Conservation (phyloP, 1,140 invertebrate genomes). For the Aphidius gifuensis region DNA sequence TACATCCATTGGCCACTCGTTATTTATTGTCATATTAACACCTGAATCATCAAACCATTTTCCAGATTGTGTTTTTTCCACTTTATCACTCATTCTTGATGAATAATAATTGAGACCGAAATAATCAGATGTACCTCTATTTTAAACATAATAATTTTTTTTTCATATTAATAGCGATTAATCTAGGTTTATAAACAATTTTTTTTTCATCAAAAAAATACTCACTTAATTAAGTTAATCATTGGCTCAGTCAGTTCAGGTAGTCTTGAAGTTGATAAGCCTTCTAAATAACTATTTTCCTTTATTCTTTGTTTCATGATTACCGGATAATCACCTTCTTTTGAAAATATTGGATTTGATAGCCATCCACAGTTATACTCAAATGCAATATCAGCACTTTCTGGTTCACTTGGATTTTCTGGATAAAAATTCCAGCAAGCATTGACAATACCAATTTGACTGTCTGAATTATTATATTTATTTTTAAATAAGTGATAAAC, state of each 20-base stretch:
- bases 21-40: slow-evolving; percentile 5
- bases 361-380: slow-evolving; percentile 3
- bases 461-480: slow-evolving; percentile 6
- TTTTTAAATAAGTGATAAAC: slow-evolving; percentile 42
- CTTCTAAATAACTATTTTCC: background rate
- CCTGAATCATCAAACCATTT: slow-evolving; percentile 38
- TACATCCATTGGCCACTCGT: background rate
- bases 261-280: background rate
- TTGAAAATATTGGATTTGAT: slow-evolving; percentile 6
- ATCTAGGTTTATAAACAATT: no score
- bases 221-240: no score
- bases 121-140: slow-evolving; percentile 1
- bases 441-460: slow-evolving; percentile 19
- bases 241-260: no score
- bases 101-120: slow-evolving; percentile 62
- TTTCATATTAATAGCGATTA: no score
- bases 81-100: slow-evolving; percentile 35
- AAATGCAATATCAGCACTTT: background rate
- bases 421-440: background rate
- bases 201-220: no score
- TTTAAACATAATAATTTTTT: no score
- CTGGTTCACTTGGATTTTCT: background rate
- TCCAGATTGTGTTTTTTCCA: slow-evolving; percentile 22
- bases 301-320: background rate
- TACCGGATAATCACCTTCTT: slow-evolving; percentile 1